Evolutionary conservation across 2,888 invertebrate genomes (phyloP), one percentile per base, ranked within the genome.

Genomic region (Hecatera dysodea): DNA sequence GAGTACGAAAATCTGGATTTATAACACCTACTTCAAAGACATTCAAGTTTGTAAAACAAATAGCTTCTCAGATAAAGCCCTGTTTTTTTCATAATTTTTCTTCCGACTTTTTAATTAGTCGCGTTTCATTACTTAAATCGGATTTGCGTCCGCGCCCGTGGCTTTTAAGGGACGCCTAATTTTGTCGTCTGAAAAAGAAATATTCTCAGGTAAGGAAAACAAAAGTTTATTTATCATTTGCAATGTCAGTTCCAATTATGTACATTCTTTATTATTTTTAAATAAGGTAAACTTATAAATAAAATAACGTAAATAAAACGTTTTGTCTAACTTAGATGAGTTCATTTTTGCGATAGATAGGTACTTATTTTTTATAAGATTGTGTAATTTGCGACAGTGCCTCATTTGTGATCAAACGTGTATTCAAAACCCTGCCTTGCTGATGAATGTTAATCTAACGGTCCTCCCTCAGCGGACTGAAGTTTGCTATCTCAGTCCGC

Each of bases 41-140:
- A 79, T 78, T 75, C 53, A 79, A 80, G 76, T 78, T 69, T 59
- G 66, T 74, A 73, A 89, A 89, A 88, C 87, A 90, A 90, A 89
- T 87, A 84, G 83, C 86, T 85, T 78, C 79, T 80, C 81, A 78
- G 86, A 87, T 85, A 84, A 88, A 88, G 85, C 82, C 86, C 87
- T 91, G 90, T 90, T 92, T 89, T 29, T 87, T 86, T 86, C 87
- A 83, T 89, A 88, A 89, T 91, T 91, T 90, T 89, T 90, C 89
- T 89, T 87, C 83, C 85, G 89, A 89, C 89, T 91, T 93, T 92
- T 93, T 93, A 93, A 93, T 93, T 93, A 92, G 91, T 90, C 91
- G 86, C 90, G 88, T 93, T 93, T 93, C 91, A 93, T 93, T 93
- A 91, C 91, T 91, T 89, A 92, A 93, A 94, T 93, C 93, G 89